These are phyloP conservation scores for Cryptoprocta ferox DNA, from an alignment of 2,797 vertebrate species.

Conservation along the genomic window DNA sequence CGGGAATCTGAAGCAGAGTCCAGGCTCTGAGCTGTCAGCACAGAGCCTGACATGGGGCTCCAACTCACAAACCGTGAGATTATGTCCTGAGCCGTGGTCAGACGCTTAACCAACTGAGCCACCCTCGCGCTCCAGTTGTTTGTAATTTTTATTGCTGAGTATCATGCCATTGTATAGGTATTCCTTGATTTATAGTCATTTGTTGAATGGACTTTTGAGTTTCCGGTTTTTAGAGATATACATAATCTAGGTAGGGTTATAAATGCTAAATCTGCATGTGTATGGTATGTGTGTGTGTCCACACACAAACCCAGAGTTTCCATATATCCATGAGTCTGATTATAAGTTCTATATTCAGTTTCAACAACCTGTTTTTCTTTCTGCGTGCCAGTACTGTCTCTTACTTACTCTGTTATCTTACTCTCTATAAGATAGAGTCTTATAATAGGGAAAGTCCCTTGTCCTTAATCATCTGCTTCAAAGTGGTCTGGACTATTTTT, in stretches of 20 bases:
- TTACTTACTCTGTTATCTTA: too few relatives aligned
- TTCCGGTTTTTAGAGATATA: neutral
- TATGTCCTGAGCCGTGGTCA: too few relatives aligned
- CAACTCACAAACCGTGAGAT: too few relatives aligned
- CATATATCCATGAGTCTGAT: neutral
- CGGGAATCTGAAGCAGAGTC: too few relatives aligned
- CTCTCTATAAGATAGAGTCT: too few relatives aligned
- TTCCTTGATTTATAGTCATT: neutral
- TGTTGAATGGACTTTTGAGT: neutral
- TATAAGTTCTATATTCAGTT: neutral
- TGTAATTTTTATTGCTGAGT: neutral
- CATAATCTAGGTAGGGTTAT: neutral
- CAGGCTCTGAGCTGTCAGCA: too few relatives aligned
- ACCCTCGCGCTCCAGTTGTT: neutral
- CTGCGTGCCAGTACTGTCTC: neutral
- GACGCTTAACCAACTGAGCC: too few relatives aligned
- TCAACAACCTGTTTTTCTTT: neutral
- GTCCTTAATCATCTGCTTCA: neutral
- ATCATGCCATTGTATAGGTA: neutral
- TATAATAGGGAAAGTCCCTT: neutral
- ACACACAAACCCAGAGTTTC: neutral
- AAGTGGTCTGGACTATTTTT: neutral
- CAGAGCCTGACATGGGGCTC: too few relatives aligned
- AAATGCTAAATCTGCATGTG: neutral
- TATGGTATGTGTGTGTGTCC: rapidly evolving